Conservation (phyloP, 2,888 invertebrate genomes). For the Dichetophora obliterata region DNA sequence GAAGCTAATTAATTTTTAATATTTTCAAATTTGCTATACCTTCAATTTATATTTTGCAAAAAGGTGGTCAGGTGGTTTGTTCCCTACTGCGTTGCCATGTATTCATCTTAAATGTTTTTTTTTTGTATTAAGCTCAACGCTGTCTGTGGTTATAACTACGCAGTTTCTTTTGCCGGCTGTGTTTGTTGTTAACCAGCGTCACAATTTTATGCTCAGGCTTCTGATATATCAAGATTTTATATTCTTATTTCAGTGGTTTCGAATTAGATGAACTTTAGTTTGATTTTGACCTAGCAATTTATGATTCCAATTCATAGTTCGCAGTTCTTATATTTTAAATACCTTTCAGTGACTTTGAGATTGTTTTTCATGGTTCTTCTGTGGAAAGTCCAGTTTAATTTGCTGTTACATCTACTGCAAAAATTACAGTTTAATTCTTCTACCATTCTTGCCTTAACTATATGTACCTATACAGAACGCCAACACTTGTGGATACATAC, state of each 20-base stretch:
- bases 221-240: not conserved
- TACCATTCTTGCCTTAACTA: no score
- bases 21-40: not conserved
- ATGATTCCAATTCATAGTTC: not conserved
- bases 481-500: no score
- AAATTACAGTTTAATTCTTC: no score
- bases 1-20: not conserved
- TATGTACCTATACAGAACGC: no score
- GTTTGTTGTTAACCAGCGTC: not conserved
- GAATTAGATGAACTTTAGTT: not conserved
- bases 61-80: no score
- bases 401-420: not conserved
- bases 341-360: not conserved
- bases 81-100: no score
- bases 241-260: no score
- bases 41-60: no score
- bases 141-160: slow-evolving; percentile 1
- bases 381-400: not conserved
- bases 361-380: not conserved
- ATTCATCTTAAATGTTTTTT: no score
- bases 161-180: slow-evolving; percentile 5
- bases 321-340: not conserved
- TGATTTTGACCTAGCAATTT: not conserved
- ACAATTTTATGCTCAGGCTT: not conserved
- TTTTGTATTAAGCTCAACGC: no score